Conservation (phyloP, 2,113 vertebrate genomes). For the Podarcis raffonei region DNA sequence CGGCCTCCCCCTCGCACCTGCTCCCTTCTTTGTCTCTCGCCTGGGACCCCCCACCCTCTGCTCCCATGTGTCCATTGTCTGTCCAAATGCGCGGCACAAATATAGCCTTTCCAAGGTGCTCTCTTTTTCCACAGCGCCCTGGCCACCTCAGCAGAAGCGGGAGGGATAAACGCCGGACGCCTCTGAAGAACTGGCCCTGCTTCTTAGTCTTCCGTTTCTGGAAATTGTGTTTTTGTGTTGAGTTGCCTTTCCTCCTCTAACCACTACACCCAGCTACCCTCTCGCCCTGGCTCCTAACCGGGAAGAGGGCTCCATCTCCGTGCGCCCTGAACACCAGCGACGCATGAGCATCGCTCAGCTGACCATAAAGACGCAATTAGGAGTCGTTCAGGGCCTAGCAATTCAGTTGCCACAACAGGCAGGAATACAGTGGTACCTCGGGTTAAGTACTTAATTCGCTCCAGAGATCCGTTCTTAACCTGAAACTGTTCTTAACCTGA, state of each 20-base stretch:
- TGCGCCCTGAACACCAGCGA: too few species aligned
- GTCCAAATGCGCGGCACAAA: neutral
- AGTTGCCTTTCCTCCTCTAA: neutral
- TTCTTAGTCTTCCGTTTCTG: too few species aligned
- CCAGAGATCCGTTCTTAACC: too few species aligned
- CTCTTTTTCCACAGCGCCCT: neutral
- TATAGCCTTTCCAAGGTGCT: neutral
- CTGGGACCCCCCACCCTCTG: neutral
- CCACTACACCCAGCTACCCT: neutral
- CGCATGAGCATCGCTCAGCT: too few species aligned
- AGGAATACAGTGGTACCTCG: too few species aligned
- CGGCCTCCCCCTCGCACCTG: neutral
- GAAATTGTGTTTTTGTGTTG: neutral
- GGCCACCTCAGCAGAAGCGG: neutral
- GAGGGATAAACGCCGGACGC: too few species aligned
- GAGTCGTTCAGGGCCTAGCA: too few species aligned
- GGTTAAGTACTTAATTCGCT: too few species aligned
- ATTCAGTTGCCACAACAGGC: too few species aligned
- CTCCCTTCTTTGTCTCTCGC: slow-evolving; percentile 1
- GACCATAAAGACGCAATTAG: too few species aligned
- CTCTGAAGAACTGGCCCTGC: neutral
- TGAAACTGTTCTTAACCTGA: too few species aligned
- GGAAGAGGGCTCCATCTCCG: too few species aligned
- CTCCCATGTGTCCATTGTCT: neutral
- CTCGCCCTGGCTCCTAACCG: neutral